Conservation (phyloP, 2,888 invertebrate species). For the Corbicula japonica region DNA sequence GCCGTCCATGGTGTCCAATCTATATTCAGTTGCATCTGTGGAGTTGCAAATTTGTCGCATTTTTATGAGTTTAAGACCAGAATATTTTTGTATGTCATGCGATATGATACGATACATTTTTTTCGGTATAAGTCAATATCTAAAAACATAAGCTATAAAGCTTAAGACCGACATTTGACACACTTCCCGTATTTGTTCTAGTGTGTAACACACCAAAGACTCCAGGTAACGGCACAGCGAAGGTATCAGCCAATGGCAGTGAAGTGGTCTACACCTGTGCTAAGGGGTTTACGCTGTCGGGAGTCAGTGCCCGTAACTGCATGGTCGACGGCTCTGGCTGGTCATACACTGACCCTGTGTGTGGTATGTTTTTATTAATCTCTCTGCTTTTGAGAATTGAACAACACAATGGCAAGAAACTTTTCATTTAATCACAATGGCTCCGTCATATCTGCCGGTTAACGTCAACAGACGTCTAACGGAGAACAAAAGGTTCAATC, state of each 20-base stretch:
- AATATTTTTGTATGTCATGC: neutral
- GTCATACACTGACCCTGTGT: conserved; percentile 33
- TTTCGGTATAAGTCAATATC: too few relatives aligned
- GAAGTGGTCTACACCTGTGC: conserved; percentile 22
- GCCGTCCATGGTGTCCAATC: neutral
- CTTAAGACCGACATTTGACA: too few relatives aligned
- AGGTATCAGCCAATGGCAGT: neutral
- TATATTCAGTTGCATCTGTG: neutral
- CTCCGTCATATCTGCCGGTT: neutral
- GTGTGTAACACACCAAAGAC: conserved; percentile 16
- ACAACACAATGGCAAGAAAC: neutral
- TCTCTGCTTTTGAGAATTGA: neutral
- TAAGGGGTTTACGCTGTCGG: conserved; percentile 35
- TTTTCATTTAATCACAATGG: neutral
- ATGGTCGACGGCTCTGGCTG: conserved; percentile 43
- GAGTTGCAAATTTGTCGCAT: neutral
- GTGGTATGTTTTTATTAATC: conserved; percentile 17
- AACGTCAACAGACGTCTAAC: neutral
- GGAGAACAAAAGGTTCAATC: neutral
- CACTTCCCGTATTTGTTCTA: neutral
- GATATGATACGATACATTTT: neutral
- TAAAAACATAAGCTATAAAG: neutral
- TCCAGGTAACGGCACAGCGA: conserved; percentile 29
- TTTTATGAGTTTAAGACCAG: neutral
- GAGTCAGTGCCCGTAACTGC: conserved; percentile 30